A percentile compares a stretch with the other conserved stretches of the same genome.
These are phyloP conservation scores for Spilosoma lubricipeda DNA, from an alignment of 2,888 invertebrate genomes.

Conservation along the genomic window DNA sequence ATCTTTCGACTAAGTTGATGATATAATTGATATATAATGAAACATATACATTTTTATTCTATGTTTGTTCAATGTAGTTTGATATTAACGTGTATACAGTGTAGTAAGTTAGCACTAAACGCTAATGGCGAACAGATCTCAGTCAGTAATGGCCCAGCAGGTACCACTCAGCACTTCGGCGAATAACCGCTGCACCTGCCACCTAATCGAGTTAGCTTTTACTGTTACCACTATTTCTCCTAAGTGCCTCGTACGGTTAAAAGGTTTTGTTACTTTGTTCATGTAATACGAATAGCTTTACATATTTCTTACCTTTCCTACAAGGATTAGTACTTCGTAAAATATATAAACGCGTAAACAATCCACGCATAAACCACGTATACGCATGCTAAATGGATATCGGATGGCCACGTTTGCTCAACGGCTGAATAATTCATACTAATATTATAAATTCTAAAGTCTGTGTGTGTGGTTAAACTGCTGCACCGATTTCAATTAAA, in stretches of 20 bases:
- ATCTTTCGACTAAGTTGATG: too few relatives aligned
- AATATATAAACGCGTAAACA: neutral
- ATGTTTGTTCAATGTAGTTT: neutral
- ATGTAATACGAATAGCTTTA: neutral
- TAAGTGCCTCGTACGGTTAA: conserved; percentile 16
- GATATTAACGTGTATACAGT: neutral
- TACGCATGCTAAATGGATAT: neutral
- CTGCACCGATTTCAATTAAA: too few relatives aligned
- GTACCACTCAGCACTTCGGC: conserved; percentile 25
- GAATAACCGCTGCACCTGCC: conserved; percentile 35
- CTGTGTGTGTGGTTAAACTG: too few relatives aligned
- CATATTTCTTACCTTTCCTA: neutral
- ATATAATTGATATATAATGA: too few relatives aligned
- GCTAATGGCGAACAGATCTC: conserved; percentile 26
- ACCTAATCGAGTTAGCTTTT: conserved; percentile 31
- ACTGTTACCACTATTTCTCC: conserved; percentile 15
- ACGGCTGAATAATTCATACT: neutral
- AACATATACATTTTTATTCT: too few relatives aligned
- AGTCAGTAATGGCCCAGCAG: conserved; percentile 22
- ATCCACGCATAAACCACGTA: neutral
- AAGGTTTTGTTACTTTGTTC: conserved; percentile 15
- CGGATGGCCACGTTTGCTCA: neutral
- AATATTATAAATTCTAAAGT: too few relatives aligned
- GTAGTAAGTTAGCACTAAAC: conserved; percentile 4
- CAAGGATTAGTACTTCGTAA: neutral